Percentiles rank a stretch among this genome's conserved stretches.
phyloP scores from a whole-genome alignment of 1,140 invertebrate species.

The Oncopodura yosiiana region DNA sequence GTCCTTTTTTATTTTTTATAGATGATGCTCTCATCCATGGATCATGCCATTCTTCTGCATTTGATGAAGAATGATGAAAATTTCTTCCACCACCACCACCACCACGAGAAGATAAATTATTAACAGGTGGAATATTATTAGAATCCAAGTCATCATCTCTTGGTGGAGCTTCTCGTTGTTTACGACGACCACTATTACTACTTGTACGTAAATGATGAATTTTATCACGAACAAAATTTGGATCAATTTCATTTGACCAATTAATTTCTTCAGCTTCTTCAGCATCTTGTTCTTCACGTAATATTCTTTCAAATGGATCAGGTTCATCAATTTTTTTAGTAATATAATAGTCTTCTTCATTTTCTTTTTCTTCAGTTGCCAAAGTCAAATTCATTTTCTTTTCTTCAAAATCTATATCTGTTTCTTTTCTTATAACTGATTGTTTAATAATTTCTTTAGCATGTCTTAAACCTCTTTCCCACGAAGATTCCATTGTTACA shows the following conservation, averaged over 20 bases:
- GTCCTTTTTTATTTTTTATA: constrained; percentile 45
- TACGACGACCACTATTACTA: neutral
- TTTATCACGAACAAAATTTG: constrained; percentile 32
- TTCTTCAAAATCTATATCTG: constrained; percentile 91
- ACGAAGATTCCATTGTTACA: constrained; percentile 89
- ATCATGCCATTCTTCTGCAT: constrained; percentile 76
- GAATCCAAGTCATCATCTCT: no score
- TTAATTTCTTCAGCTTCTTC: constrained; percentile 8
- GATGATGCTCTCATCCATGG: constrained; percentile 79
- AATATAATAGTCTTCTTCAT: constrained; percentile 68
- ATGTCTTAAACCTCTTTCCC: constrained; percentile 78
- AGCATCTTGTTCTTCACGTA: no score
- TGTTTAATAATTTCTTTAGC: constrained; percentile 89
- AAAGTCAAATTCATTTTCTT: constrained; percentile 85
- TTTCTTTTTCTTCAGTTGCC: constrained; percentile 74
- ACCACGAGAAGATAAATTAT: no score
- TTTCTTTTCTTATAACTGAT: constrained; percentile 84
- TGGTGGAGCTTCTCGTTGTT: constrained; percentile 25
- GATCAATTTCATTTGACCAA: constrained; percentile 16
- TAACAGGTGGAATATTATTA: no score
- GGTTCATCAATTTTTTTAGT: no score
- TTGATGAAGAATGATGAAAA: constrained; percentile 14
- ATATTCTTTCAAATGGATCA: constrained; percentile 14
- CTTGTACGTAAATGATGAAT: constrained; percentile 10
- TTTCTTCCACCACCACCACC: neutral